Base-by-base conservation (phyloP, 1,140 invertebrate genomes). In the Rhagoletis pomonella region DNA sequence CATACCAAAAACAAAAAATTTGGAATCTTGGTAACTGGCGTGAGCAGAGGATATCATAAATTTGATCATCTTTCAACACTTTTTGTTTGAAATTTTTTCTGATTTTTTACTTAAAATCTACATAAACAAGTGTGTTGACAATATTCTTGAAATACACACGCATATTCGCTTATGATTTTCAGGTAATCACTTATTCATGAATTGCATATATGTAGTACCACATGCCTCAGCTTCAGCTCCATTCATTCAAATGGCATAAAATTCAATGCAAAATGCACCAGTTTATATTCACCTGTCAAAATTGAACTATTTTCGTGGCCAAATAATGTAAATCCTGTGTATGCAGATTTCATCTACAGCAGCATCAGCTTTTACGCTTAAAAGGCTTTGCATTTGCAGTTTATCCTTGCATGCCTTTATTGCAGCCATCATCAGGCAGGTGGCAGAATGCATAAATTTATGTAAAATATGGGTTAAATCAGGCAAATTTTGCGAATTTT, bases 101-200 rank as follows among this genome's bases (percentile, higher is more conserved):
- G 29, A 29, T 29, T 29, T 29, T 29, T 29, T 29, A 29, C 29
- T 29, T 29, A 0, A 29, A 29, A 29, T 29, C 29, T 29, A 29
- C 29, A 29, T 29, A 29, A 29, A 29, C 1, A 29, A 29, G 29
- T 29, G 29, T 29, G 29, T 29, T 29, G 29, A 29, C 29, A 55
- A 55, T 5, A 55, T 55, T 55, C 50, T 55, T 55, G 50, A 55
- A 55, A n/a, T 39, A 10, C 10, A 42, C 39, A 10, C 19, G 29
- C 29, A 67, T 29, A 67, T 67, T 6, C 6, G 64, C 64, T 39
- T 39, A 67, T 67, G 12, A 39, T 67, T 67, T 67, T 29, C n/a
- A 67, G 64, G 19, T 29, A 42, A 67, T 67, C 64, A 42, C 10
- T 67, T 67, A 67, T 67, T 67, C 64, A 67, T 67, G 64, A 42